These are phyloP conservation scores for Hemibagrus wyckioides DNA, from an alignment of 2,113 vertebrate species.

Conservation along the genomic window DNA sequence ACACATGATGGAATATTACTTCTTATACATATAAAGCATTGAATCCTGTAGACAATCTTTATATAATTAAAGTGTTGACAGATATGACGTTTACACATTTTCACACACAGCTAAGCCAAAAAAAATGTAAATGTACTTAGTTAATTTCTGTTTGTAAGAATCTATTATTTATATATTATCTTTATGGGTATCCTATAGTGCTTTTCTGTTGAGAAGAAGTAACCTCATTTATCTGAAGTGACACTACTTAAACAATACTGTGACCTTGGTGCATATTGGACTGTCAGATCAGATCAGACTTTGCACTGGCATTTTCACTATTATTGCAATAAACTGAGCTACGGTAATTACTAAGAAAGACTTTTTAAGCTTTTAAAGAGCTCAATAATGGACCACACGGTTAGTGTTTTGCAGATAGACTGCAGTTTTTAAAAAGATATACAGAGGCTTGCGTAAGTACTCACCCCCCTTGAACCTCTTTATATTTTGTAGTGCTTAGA, in stretches of 20 bases:
- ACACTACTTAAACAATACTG: neutral
- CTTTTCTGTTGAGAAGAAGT: neutral
- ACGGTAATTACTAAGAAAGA: neutral
- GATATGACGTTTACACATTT: neutral
- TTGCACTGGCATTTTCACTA: neutral
- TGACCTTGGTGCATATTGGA: neutral
- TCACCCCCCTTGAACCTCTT: neutral
- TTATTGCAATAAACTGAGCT: neutral
- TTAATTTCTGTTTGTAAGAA: neutral
- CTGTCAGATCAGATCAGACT: neutral
- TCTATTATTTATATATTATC: neutral
- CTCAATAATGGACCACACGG: neutral
- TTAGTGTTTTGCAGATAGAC: neutral
- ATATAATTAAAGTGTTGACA: neutral
- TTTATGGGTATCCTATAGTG: slow-evolving; percentile 1
- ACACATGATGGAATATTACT: neutral
- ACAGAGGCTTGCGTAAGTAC: neutral
- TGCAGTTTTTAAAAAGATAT: neutral
- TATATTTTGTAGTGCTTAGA: neutral
- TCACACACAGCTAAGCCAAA: neutral
- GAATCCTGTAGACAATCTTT: neutral
- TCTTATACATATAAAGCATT: neutral
- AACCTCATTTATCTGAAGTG: neutral
- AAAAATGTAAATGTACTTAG: neutral
- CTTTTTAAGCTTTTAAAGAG: neutral